These are phyloP conservation scores for Mormyrus proboscirostris DNA, from an alignment of 2,797 vertebrate species.

Conservation along the genomic window DNA sequence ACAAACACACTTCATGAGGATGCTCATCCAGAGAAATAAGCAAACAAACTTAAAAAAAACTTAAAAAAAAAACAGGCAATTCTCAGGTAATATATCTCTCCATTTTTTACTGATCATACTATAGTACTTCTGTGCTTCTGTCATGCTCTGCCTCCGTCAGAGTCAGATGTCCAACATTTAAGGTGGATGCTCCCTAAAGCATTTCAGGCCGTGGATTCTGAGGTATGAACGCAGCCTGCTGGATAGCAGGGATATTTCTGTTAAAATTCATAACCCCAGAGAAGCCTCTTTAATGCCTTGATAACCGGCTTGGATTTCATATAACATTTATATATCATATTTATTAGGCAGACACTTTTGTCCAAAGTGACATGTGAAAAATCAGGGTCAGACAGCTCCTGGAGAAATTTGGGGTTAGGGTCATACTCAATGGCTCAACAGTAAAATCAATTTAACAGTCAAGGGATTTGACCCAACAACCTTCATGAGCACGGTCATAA, in stretches of 20 bases:
- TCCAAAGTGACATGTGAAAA: not conserved
- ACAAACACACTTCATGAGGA: not conserved
- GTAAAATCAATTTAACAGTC: not conserved
- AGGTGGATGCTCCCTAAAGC: not conserved
- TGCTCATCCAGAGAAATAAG: not conserved
- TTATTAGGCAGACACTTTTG: not conserved
- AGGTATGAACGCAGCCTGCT: not conserved
- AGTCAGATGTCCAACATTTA: not conserved
- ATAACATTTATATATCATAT: not conserved
- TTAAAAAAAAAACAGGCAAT: not conserved
- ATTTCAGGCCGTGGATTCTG: not conserved
- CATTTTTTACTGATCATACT: not conserved
- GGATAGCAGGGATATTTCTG: not conserved
- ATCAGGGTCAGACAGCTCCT: not conserved
- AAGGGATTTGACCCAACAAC: not conserved
- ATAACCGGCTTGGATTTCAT: not conserved
- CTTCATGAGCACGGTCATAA: not conserved
- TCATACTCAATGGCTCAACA: not conserved
- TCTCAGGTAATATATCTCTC: not conserved
- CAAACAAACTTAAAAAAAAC: not conserved
- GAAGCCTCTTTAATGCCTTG: not conserved
- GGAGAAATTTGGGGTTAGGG: not conserved
- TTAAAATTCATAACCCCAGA: not conserved
- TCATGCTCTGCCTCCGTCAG: not conserved
- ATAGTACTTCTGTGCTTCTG: not conserved